Base-by-base conservation (phyloP, 1,140 invertebrate species). In the Akabosia matsudoensis region DNA sequence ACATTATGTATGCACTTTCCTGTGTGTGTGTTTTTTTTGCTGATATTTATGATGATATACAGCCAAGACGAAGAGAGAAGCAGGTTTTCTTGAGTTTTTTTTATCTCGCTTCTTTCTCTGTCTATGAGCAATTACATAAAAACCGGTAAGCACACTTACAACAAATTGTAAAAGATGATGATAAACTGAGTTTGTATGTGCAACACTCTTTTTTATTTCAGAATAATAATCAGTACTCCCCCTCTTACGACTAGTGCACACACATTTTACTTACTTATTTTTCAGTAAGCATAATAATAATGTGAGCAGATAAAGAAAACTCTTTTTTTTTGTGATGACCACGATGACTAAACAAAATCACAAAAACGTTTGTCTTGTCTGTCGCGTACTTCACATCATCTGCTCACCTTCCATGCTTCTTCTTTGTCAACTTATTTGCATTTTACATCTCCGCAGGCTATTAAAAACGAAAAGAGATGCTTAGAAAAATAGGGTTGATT, bases 381-480 rank as follows among this genome's bases (percentile, higher is more conserved):
- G 61, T 30, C 61, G 61, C 61, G 61, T 67, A 67, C 61, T 22
- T 67, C 30, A 28, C n/a, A 56, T 56, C 54, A 56, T 67, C 61
- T 16, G 30, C 61, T 67, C 54, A 56, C 61, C 61, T 56, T 45
- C 37, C 37, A 45, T n/a, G n/a, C 37, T 61, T 61, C 24, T 67
- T 67, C 28, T 67, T 31, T 67, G 61, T 67, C 61, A 67, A 67
- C 61, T 67, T 28, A 67, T 67, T 67, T 67, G 61, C 61, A 67
- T 67, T 67, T 30, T 67, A 51, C 61, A 67, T 30, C 7, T 30
- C 61, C 61, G 10, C 10, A 67, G 61, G 61, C 61, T 67, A 67
- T 28, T n/a, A n/a, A 67, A 67, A 67, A n/a, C 24, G 24, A 31
- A 67, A 30, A 13, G 7, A 67, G 30, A n/a, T n/a, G n/a, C n/a